Percentiles rank a stretch among this genome's conserved stretches.
Conservation (phyloP, 2,113 vertebrate genomes). For the Malaclemys terrapin region DNA sequence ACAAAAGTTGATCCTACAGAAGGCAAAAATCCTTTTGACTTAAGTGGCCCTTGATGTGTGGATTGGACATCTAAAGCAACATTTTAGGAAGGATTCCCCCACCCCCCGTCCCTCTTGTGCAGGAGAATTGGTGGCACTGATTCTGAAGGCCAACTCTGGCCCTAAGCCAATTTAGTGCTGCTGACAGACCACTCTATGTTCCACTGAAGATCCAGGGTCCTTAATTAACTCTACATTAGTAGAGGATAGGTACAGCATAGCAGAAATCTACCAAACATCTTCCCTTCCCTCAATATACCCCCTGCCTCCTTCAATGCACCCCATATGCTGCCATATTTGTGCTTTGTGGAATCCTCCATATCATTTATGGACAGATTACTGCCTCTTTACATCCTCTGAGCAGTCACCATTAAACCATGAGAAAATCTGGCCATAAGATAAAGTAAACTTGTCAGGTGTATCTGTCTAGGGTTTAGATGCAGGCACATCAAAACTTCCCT, state of each 20-base stretch:
- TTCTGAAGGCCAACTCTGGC: rapidly evolving
- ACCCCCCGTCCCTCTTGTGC: neutral
- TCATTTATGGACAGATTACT: neutral
- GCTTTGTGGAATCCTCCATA: neutral
- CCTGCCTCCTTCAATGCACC: neutral
- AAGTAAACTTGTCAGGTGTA: no score
- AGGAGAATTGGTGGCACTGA: neutral
- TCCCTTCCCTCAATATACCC: neutral
- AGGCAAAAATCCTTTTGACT: neutral
- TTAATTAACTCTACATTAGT: neutral
- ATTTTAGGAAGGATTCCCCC: neutral
- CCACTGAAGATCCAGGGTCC: neutral
- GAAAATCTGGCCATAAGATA: neutral
- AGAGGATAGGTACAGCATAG: neutral
- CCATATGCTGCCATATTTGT: neutral
- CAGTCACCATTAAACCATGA: neutral
- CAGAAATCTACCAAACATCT: neutral
- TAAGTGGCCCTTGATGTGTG: neutral
- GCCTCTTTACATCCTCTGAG: neutral
- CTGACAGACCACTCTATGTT: neutral
- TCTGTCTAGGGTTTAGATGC: neutral
- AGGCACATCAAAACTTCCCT: neutral
- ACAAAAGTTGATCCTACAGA: neutral
- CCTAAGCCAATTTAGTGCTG: no score
- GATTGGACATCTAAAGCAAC: neutral